Evolutionary conservation across 2,113 vertebrate species (phyloP), one percentile per base, ranked within the genome.

Genomic region (Pungitius pungitius): DNA sequence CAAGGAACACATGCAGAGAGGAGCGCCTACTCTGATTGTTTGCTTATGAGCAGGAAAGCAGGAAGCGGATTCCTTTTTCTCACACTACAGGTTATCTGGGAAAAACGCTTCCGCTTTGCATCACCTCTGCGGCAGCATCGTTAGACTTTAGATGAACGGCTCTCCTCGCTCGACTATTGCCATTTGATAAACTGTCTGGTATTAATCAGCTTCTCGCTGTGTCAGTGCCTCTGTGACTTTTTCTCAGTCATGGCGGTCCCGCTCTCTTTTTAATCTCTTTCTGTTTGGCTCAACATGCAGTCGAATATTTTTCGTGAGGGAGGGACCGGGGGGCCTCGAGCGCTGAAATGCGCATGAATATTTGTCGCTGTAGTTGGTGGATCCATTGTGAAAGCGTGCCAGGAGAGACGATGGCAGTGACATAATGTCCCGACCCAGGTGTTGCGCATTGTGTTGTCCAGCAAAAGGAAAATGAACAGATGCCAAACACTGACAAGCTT

Each of bases 261-360:
- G 6, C 35, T 66, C 45, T 66, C 20, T 59, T 51, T 69, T 45
- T 45, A 24, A 6, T 37, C 35, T 78, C 22, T 47, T 26, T 54
- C 51, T 73, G 20, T 52, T 49, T 24, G 5, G 17, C 40, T 60
- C 55, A 49, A 61, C 47, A 8, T 43, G 52, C 33, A 27, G 71
- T 69, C 40, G 24, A 51, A 62, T 80, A 65, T 82, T 69, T n/a
- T 82, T 77, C 49, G 69, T 35, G 45, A 65, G 47, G 61, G 67
- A 75, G 42, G 67, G 60, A 61, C 51, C 7, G 77, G 55, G 78
- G 26, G 1, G 54, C 69, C 77, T 70, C 75, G 17, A n/a, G 65
- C 74, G 30, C 54, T 87, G 85, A 85, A 85, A 89, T 51, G 74
- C 55, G 67, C 83, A 73, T 89, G 82, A 87, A 85, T 85, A 79